Evolutionary conservation across 2,113 vertebrate genomes (phyloP).

Genomic region (Australoheros scitulus): DNA sequence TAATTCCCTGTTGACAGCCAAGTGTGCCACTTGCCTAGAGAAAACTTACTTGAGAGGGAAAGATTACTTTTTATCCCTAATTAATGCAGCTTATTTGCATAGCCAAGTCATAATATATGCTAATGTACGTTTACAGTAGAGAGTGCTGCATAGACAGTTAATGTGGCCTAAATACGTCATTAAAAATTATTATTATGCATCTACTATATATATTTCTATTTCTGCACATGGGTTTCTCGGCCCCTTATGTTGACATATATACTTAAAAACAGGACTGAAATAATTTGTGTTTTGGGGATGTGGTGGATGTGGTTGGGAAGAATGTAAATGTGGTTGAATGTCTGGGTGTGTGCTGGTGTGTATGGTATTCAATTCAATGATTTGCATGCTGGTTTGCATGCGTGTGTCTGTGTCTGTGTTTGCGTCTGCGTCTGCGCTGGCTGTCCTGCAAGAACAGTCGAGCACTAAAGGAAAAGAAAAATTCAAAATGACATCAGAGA

Average conservation of each 20-base stretch:
- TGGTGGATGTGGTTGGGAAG: constrained; percentile 9
- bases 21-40: constrained; percentile 66
- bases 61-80: constrained; percentile 79
- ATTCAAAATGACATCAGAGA: background rate
- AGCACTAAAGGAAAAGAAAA: background rate
- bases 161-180: constrained; percentile 77
- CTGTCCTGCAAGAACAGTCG: constrained; percentile 46
- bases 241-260: constrained; percentile 26
- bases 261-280: constrained; percentile 17
- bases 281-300: constrained; percentile 26
- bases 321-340: constrained; percentile 28
- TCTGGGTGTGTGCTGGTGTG: constrained; percentile 7
- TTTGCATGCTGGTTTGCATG: background rate
- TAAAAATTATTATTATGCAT: constrained; percentile 64
- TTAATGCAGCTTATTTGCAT: constrained; percentile 78
- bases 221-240: constrained; percentile 15
- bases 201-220: constrained; percentile 24
- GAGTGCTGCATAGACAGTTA: constrained; percentile 65
- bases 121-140: constrained; percentile 76
- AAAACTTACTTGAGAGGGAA: constrained; percentile 68
- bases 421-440: background rate
- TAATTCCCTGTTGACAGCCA: constrained; percentile 79
- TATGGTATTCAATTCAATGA: background rate
- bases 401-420: background rate
- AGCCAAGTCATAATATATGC: constrained; percentile 79